A percentile compares a stretch with the other conserved stretches of the same genome.
Evolutionary conservation across 1,140 invertebrate genomes (phyloP).

Genomic region (Aricia agestis): DNA sequence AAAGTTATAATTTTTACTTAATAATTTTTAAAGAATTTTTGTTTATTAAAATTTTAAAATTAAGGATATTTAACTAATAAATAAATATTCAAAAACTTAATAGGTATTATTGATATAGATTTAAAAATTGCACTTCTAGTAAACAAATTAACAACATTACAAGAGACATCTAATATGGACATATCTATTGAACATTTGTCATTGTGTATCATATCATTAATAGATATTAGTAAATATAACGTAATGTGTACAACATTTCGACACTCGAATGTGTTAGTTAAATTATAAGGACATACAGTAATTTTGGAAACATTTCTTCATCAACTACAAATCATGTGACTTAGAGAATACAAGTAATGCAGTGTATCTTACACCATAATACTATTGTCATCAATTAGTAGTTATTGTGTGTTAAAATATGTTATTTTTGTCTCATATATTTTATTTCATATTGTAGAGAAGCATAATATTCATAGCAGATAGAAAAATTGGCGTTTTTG

Average conservation of each 20-base stretch:
- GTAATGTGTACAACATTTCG: not conserved
- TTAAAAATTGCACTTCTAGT: not conserved
- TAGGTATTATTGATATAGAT: not conserved
- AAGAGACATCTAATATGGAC: constrained; percentile 18
- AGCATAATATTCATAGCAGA: too few relatives aligned
- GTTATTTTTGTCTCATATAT: not conserved
- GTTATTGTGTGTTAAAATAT: not conserved
- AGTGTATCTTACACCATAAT: not conserved
- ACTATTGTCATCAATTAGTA: not conserved
- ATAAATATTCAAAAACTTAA: not conserved
- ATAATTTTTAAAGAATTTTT: too few relatives aligned
- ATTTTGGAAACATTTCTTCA: constrained; percentile 4
- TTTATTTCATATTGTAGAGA: not conserved
- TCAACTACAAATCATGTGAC: not conserved
- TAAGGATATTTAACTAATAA: not conserved
- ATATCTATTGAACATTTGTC: constrained; percentile 36
- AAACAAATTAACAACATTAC: not conserved
- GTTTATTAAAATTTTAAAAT: not conserved
- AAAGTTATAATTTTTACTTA: too few relatives aligned
- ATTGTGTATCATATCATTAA: constrained; percentile 36
- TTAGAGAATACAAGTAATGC: not conserved
- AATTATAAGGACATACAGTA: not conserved
- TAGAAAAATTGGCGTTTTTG: too few relatives aligned
- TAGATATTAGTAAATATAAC: constrained; percentile 12
- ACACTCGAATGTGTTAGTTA: not conserved